phyloP scores from a whole-genome alignment of 2,888 invertebrate genomes.

The Ditula angustiorana region DNA sequence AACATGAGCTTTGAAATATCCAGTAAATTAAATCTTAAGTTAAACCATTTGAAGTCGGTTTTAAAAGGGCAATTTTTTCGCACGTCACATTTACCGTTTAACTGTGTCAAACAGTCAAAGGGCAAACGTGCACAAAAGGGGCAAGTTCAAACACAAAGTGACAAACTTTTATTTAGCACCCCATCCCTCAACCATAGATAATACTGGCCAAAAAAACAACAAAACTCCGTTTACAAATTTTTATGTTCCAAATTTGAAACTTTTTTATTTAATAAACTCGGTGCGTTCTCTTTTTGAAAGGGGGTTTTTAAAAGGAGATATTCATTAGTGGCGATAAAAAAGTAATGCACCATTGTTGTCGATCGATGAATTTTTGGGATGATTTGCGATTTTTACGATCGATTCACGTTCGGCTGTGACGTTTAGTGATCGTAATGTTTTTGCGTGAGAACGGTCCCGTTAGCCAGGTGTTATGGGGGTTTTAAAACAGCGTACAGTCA shows the following conservation, averaged over 20 bases:
- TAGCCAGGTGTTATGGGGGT: slow-evolving; percentile 34
- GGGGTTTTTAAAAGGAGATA: slow-evolving; percentile 37
- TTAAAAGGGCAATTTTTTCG: not conserved
- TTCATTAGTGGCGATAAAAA: slow-evolving; percentile 42
- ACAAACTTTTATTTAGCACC: slow-evolving; percentile 38
- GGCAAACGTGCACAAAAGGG: slow-evolving; percentile 36
- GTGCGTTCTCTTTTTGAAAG: slow-evolving; percentile 15
- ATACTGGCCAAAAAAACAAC: slow-evolving; percentile 24
- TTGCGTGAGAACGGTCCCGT: slow-evolving; percentile 33
- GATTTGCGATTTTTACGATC: slow-evolving; percentile 42
- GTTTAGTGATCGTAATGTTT: slow-evolving; percentile 35
- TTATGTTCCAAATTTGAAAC: slow-evolving; percentile 39
- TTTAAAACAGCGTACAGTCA: slow-evolving; percentile 1
- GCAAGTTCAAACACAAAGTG: slow-evolving; percentile 38
- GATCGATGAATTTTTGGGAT: slow-evolving; percentile 41
- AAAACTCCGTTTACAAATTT: slow-evolving; percentile 41
- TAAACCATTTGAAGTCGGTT: not conserved
- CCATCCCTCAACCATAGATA: slow-evolving; percentile 37
- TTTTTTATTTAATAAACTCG: slow-evolving; percentile 43
- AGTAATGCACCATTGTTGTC: slow-evolving; percentile 34
- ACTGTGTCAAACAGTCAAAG: slow-evolving; percentile 38
- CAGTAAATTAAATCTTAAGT: not conserved
- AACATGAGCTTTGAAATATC: not conserved
- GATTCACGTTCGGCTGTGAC: slow-evolving; percentile 27
- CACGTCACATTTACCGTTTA: slow-evolving; percentile 15